These are phyloP conservation scores for Papilio machaon DNA, from an alignment of 1,140 invertebrate genomes.

Conservation along the genomic window DNA sequence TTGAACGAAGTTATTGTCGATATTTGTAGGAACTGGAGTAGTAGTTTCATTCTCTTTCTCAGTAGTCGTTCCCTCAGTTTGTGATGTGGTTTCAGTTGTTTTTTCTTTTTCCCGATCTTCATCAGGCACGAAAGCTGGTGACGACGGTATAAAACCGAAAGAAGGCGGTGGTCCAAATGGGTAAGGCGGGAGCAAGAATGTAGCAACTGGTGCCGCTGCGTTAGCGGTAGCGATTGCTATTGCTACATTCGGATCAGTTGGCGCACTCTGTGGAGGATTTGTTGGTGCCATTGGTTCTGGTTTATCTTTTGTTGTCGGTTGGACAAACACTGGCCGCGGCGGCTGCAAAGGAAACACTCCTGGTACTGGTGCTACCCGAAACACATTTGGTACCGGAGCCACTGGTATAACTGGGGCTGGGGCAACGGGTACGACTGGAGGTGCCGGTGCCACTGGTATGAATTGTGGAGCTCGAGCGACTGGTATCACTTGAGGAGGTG, in stretches of 20 bases:
- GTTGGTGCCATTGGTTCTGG: slow-evolving; percentile 43
- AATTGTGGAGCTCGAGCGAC: slow-evolving; percentile 42
- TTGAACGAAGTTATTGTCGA: slow-evolving; percentile 69
- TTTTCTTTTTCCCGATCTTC: slow-evolving; percentile 58
- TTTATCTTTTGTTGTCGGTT: slow-evolving; percentile 41
- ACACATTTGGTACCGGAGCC: slow-evolving; percentile 32
- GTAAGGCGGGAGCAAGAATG: slow-evolving; percentile 72
- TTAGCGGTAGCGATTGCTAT: slow-evolving; percentile 74
- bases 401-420: slow-evolving; percentile 46
- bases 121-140: slow-evolving; percentile 50
- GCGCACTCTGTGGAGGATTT: slow-evolving; percentile 46
- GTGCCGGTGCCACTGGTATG: slow-evolving; percentile 52
- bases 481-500: slow-evolving; percentile 47
- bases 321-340: slow-evolving; percentile 45
- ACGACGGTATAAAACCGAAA: slow-evolving; percentile 62
- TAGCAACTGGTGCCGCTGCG: slow-evolving; percentile 71
- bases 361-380: slow-evolving; percentile 21
- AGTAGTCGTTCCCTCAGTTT: slow-evolving; percentile 54
- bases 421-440: slow-evolving; percentile 50
- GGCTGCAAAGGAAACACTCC: neutral
- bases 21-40: slow-evolving; percentile 60
- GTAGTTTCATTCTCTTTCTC: slow-evolving; percentile 58
- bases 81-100: slow-evolving; percentile 54
- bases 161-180: slow-evolving; percentile 69
- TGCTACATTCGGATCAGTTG: slow-evolving; percentile 67